These are phyloP conservation scores for Phyllostomus discolor DNA, from an alignment of 2,113 vertebrate genomes.

Conservation along the genomic window DNA sequence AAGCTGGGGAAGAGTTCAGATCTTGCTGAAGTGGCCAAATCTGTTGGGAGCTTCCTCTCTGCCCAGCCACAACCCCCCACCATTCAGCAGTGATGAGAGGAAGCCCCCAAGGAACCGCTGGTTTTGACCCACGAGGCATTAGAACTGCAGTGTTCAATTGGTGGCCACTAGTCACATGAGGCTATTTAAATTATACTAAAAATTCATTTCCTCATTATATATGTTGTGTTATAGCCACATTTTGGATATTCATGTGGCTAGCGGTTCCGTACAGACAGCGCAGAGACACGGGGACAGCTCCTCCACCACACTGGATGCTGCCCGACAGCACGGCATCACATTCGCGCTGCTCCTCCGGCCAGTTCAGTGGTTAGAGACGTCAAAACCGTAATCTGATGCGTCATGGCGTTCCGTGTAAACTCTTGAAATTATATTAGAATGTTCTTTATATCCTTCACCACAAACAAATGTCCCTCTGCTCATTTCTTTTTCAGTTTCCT, in stretches of 20 bases:
- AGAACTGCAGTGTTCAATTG: not conserved
- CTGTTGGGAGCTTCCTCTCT: not conserved
- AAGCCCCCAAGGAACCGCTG: not conserved
- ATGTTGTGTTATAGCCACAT: not conserved
- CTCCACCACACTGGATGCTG: not conserved
- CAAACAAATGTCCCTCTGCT: not conserved
- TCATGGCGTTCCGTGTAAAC: not conserved
- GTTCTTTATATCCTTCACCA: not conserved
- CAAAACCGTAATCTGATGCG: not conserved
- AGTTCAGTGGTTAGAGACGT: not conserved
- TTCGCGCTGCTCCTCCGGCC: not conserved
- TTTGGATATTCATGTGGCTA: not conserved
- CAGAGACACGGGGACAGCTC: not conserved
- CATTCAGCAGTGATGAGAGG: not conserved
- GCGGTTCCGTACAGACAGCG: not conserved
- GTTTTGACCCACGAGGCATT: not conserved
- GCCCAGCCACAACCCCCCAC: not conserved
- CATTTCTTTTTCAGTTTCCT: not conserved
- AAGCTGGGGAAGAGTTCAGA: not conserved
- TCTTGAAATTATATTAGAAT: not conserved
- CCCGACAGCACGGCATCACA: not conserved
- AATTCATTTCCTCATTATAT: not conserved
- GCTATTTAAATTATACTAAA: conserved; percentile 8
- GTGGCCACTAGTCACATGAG: not conserved
- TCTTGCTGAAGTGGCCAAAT: not conserved